These are phyloP conservation scores for Eurytoma californica DNA, from an alignment of 2,888 invertebrate species.

Conservation along the genomic window DNA sequence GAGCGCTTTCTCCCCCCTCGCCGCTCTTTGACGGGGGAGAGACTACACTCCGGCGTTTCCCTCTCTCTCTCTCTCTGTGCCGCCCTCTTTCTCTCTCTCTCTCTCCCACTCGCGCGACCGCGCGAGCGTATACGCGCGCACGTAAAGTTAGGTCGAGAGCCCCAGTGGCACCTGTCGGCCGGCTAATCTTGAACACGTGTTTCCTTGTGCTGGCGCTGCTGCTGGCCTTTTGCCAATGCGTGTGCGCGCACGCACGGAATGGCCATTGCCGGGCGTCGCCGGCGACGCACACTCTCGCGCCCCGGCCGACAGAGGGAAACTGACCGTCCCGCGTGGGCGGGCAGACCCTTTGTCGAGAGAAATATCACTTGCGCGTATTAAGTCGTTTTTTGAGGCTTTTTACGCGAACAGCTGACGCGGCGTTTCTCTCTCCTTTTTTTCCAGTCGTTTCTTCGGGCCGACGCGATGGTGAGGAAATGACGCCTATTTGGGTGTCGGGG, in stretches of 20 bases:
- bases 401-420: too few relatives aligned
- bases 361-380: too few relatives aligned
- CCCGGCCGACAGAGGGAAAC: too few relatives aligned
- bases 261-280: constrained; percentile 2
- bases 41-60: background rate
- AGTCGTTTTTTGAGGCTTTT: too few relatives aligned
- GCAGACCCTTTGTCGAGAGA: too few relatives aligned
- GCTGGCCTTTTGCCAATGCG: constrained; percentile 66
- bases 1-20: background rate
- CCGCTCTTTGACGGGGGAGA: constrained; percentile 13
- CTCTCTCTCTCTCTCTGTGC: constrained; percentile 2
- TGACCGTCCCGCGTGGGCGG: too few relatives aligned
- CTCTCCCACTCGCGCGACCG: background rate
- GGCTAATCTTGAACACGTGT: constrained; percentile 74
- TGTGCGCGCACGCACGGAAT: background rate
- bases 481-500: too few relatives aligned
- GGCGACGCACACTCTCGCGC: background rate
- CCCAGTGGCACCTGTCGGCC: constrained; percentile 70
- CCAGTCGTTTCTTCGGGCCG: too few relatives aligned
- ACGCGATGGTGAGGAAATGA: too few relatives aligned
- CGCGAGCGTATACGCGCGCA: background rate
- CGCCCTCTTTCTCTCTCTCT: background rate
- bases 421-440: too few relatives aligned
- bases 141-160: constrained; percentile 15
- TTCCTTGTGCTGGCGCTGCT: constrained; percentile 65